These are phyloP conservation scores for Ceratosolen fusciceps DNA, from an alignment of 1,140 invertebrate species.

Conservation along the genomic window DNA sequence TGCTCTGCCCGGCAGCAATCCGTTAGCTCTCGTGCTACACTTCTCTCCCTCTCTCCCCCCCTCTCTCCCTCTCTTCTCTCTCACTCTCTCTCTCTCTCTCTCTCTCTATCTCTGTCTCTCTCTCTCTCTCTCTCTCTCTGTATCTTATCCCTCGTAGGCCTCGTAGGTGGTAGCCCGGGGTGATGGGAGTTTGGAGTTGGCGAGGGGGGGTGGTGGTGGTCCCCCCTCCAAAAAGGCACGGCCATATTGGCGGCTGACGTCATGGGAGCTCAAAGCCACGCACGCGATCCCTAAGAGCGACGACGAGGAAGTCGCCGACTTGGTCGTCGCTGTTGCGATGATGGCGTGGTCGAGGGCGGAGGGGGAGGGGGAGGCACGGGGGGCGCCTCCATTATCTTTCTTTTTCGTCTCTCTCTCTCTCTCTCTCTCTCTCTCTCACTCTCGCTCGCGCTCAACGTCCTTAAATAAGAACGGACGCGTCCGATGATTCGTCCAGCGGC, in stretches of 20 bases:
- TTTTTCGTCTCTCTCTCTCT: conserved; percentile 9
- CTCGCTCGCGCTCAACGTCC: conserved; percentile 23
- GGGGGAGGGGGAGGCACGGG: background rate
- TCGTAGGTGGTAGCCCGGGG: conserved; percentile 9
- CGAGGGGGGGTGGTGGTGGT: conserved; percentile 50
- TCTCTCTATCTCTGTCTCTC: too few relatives aligned
- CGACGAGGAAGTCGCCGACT: conserved; percentile 32
- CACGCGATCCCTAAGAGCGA: conserved; percentile 16
- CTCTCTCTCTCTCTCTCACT: conserved; percentile 14
- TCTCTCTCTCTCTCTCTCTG: too few relatives aligned
- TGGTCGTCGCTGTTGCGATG: background rate
- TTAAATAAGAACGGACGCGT: conserved; percentile 29
- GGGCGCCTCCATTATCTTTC: conserved; percentile 38
- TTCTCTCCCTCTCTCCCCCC: too few relatives aligned
- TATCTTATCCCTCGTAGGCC: too few relatives aligned
- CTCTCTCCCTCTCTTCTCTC: too few relatives aligned
- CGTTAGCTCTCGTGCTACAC: background rate
- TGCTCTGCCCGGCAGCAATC: conserved; percentile 44
- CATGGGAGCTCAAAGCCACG: background rate
- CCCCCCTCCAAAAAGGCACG: conserved; percentile 19
- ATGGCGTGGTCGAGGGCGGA: background rate
- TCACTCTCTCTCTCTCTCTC: too few relatives aligned
- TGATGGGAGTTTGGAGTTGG: too few relatives aligned
- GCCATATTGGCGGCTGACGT: conserved; percentile 17
- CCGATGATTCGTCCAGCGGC: conserved; percentile 24